Evolutionary conservation across 1,140 invertebrate genomes (phyloP), one percentile per base, ranked within the genome.

Genomic region (Drosophila navojoa): DNA sequence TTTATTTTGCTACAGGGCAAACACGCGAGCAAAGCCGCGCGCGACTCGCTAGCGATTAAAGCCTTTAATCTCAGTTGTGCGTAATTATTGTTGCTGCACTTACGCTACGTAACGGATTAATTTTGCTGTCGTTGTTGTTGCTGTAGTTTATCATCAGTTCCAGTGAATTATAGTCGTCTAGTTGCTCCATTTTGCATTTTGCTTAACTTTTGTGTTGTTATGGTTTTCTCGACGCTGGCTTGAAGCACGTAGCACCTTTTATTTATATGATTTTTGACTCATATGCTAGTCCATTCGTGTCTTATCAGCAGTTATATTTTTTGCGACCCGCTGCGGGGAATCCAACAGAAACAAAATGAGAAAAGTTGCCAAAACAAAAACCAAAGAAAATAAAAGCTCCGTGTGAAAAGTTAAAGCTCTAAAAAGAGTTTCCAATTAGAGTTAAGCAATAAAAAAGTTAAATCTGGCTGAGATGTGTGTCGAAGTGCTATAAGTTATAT

Each of bases 1-100:
- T 63, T 38, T 44, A 57, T 47, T 15, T 57, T 64, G 49, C 19
- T 32, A 45, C 42, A 63, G 60, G 35, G 77, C 64, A 32, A 53
- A 79, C 80, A 76, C 79, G 79, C 66, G 68, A 63, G 64, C 16
- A 49, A 49, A 47, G 27, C 44, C 66, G 76, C 79, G 62, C 75
- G 79, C 79, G 61, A 60, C 50, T 79, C 63, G 76, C 66, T 69
- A 53, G 76, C 80, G 80, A 72, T 84, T 76, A 79, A 76, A 79
- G 80, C 42, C 44, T 71, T 82, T 84, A 82, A 82, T 82, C 80
- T 82, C 79, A 57, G 49, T 60, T 32, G 71, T 70, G 71, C 53
- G 58, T 70, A 70, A 70, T 74, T 62, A 50, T 40, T 61, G 42
- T 58, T 73, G 62, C 45, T 58, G 15, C 29, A 49, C 1, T 45